Evolutionary conservation across 2,797 vertebrate species (phyloP).

Genomic region (Smutsia temminckii): DNA sequence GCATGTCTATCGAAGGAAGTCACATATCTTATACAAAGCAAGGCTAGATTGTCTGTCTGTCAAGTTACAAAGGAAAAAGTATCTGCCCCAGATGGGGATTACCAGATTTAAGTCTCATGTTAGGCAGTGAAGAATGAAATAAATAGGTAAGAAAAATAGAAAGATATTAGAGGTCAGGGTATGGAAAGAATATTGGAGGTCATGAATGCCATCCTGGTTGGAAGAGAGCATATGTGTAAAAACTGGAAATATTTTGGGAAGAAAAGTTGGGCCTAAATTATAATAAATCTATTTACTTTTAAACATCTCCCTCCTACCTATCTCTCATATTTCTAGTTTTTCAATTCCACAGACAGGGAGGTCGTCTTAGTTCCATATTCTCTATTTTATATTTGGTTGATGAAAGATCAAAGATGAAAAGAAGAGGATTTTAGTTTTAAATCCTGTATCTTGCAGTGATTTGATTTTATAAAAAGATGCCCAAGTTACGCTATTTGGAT

Average conservation of each 20-base stretch:
- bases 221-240: background rate
- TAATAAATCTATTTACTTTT: background rate
- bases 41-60: background rate
- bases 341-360: background rate
- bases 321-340: background rate
- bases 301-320: background rate
- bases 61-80: background rate
- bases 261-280: background rate
- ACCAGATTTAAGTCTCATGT: background rate
- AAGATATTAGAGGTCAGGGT: background rate
- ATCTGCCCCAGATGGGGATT: background rate
- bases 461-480: slow-evolving; percentile 58
- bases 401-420: slow-evolving; percentile 56
- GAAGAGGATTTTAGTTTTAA: slow-evolving; percentile 39
- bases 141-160: background rate
- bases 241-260: slow-evolving; percentile 36
- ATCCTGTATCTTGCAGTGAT: slow-evolving; percentile 36
- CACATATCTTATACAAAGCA: background rate
- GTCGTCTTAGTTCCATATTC: background rate
- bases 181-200: background rate
- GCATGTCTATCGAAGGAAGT: background rate
- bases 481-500: slow-evolving; percentile 70
- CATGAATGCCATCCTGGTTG: background rate
- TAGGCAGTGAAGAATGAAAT: background rate
- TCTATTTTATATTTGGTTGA: slow-evolving; percentile 24